Percentiles rank a stretch among this genome's conserved stretches.
Evolutionary conservation across 2,888 invertebrate species (phyloP).

Genomic region (Archaeoteleia sp.): DNA sequence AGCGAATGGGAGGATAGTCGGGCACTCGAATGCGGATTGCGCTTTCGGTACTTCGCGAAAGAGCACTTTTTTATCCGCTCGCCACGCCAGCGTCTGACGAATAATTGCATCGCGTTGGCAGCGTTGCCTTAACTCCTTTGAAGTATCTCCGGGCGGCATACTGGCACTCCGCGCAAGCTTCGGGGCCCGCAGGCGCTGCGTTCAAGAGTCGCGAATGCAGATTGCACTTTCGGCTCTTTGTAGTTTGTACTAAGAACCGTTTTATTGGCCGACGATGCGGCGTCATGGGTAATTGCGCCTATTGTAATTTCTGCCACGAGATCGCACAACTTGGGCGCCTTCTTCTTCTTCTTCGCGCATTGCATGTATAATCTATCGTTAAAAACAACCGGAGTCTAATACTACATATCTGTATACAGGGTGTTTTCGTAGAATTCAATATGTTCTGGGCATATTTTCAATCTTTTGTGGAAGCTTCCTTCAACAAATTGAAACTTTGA

Average conservation of each 20-base stretch:
- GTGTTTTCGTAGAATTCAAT: no score
- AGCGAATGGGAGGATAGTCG: constrained; percentile 30
- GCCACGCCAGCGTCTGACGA: constrained; percentile 37
- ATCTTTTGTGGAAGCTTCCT: no score
- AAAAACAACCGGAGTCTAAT: neutral
- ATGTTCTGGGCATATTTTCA: no score
- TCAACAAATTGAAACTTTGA: no score
- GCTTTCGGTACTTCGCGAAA: constrained; percentile 47
- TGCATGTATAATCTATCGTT: neutral
- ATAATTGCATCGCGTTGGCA: constrained; percentile 52
- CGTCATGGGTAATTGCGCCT: constrained; percentile 50
- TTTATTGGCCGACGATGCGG: constrained; percentile 49
- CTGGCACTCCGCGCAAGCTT: constrained; percentile 28
- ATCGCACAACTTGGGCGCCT: constrained; percentile 9
- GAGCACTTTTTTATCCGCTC: constrained; percentile 49
- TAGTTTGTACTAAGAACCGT: constrained; percentile 35
- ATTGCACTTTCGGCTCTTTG: constrained; percentile 54
- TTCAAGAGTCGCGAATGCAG: constrained; percentile 37
- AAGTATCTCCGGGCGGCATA: constrained; percentile 42
- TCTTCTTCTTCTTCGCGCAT: constrained; percentile 5
- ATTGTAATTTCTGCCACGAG: constrained; percentile 40
- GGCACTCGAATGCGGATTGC: constrained; percentile 52
- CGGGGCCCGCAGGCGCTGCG: constrained; percentile 20
- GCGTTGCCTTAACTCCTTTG: constrained; percentile 50
- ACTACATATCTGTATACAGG: neutral